Evolutionary conservation across 1,140 invertebrate species (phyloP).

Genomic region (Coptotermes formosanus): DNA sequence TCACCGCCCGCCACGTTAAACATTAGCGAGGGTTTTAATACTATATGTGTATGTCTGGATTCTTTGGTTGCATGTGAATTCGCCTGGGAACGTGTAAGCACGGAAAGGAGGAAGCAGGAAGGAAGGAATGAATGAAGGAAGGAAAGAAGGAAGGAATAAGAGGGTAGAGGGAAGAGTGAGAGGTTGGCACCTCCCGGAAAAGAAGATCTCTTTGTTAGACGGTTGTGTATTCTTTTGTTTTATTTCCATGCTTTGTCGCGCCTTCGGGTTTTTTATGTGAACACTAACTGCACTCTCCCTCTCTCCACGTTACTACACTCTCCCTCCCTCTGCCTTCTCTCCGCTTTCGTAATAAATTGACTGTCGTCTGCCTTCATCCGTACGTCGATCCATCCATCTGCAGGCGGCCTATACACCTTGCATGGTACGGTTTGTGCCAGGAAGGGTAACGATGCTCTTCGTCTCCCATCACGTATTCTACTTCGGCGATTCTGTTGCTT

Average conservation of each 20-base stretch:
- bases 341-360: background rate
- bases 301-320: background rate
- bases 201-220: background rate
- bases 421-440: background rate
- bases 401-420: background rate
- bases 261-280: background rate
- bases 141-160: background rate
- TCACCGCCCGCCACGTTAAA: background rate
- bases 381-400: background rate
- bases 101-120: background rate
- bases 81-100: background rate
- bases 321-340: background rate
- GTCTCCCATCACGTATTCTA: background rate
- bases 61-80: background rate
- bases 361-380: background rate
- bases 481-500: background rate
- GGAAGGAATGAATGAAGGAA: background rate
- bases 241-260: background rate
- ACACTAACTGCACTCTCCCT: background rate
- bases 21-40: background rate
- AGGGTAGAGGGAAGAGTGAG: background rate
- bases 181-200: constrained; percentile 3
- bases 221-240: background rate
- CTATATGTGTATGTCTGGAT: too few relatives aligned
- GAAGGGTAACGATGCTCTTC: background rate